Evolutionary conservation across 2,797 vertebrate genomes (phyloP).

Genomic region (Trichosurus vulpecula): DNA sequence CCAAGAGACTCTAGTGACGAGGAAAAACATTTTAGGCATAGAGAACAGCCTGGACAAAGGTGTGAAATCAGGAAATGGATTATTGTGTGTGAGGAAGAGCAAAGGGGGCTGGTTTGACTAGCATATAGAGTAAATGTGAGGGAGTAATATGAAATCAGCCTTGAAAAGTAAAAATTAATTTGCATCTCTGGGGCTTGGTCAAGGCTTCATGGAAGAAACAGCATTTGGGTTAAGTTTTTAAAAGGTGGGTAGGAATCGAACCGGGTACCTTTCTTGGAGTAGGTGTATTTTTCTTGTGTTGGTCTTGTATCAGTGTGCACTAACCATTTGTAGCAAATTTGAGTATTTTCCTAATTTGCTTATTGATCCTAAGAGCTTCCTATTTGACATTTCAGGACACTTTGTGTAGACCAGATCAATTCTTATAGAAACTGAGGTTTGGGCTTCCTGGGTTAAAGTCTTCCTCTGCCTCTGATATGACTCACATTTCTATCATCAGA

Average conservation of each 20-base stretch:
- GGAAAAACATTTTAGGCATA: no score
- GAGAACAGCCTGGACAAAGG: no score
- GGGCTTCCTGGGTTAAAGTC: background rate
- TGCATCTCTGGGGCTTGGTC: background rate
- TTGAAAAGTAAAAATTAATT: background rate
- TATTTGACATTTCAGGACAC: background rate
- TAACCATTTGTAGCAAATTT: background rate
- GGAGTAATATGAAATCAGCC: background rate
- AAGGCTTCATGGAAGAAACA: background rate
- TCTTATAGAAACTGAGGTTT: background rate
- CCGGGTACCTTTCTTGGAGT: background rate
- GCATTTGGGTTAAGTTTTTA: background rate
- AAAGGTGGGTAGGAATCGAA: background rate
- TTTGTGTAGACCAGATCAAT: background rate
- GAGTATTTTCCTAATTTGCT: background rate
- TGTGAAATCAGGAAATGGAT: no score
- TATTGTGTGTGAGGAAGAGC: background rate
- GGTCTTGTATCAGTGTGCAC: background rate
- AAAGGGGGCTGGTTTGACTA: background rate
- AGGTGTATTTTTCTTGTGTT: background rate
- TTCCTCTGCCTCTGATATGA: constrained; percentile 43
- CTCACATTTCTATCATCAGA: constrained; percentile 43
- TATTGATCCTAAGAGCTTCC: background rate
- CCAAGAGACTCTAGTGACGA: no score
- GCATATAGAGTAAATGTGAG: background rate